These are phyloP conservation scores for Aeoliscus strigatus DNA, from an alignment of 2,797 vertebrate genomes.

Conservation along the genomic window DNA sequence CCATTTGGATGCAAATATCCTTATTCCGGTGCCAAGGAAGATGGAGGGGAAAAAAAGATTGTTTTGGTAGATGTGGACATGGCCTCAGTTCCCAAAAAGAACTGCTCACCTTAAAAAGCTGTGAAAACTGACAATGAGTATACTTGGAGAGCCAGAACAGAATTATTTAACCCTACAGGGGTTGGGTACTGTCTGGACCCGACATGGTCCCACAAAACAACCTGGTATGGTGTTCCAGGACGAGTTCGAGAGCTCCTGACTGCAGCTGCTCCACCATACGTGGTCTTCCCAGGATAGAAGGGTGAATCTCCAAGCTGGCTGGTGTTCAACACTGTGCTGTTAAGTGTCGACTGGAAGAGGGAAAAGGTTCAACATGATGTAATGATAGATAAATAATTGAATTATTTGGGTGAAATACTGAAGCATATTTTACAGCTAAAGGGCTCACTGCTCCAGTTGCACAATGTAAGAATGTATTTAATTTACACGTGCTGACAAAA, in stretches of 20 bases:
- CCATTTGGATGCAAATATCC: too few relatives aligned
- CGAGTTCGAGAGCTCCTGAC: slow-evolving; percentile 72
- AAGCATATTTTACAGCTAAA: slow-evolving; percentile 11
- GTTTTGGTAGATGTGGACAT: too few relatives aligned
- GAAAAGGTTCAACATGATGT: not conserved
- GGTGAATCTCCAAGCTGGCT: slow-evolving; percentile 93
- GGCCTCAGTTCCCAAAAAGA: not conserved
- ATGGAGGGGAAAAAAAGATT: too few relatives aligned
- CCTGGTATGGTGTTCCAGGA: slow-evolving; percentile 85
- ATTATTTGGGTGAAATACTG: too few relatives aligned
- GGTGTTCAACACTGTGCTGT: slow-evolving; percentile 84
- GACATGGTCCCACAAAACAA: slow-evolving; percentile 41
- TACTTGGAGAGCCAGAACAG: not conserved
- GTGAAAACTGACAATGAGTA: not conserved
- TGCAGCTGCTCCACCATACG: slow-evolving; percentile 89
- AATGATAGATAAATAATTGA: too few relatives aligned
- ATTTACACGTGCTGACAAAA: too few relatives aligned
- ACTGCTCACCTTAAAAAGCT: not conserved
- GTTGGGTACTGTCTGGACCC: not conserved
- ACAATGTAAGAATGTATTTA: not conserved
- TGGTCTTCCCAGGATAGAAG: slow-evolving; percentile 97
- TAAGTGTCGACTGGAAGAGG: slow-evolving; percentile 80
- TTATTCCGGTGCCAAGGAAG: too few relatives aligned
- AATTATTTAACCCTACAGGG: too few relatives aligned
- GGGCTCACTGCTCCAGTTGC: slow-evolving; percentile 10